Evolutionary conservation across 2,113 vertebrate species (phyloP), one percentile per base, ranked within the genome.

Genomic region (Psittacus erithacus): DNA sequence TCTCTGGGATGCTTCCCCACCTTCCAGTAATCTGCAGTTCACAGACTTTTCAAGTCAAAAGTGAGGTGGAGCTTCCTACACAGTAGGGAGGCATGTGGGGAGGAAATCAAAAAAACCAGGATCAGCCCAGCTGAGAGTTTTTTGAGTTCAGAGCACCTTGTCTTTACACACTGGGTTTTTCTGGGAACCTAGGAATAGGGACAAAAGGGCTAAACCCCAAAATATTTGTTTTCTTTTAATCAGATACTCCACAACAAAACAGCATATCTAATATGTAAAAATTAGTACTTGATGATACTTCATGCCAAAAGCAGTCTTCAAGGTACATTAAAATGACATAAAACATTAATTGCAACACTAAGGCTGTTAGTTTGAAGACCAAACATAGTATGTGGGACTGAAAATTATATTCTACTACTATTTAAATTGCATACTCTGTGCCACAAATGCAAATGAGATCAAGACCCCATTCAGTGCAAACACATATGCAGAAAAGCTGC

Each of bases 1-100:
- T 85, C 75, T 47, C 47, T 27, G 39, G 39, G 22, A 64, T 47
- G 27, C n/a, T 82, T 79, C 17, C 38, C 43, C n/a, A 85, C 27
- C 28, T 85, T 59, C 7, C 65, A 93, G 7, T 7, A 52, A 53
- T 10, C 24, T 50, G 33, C n/a, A 63, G 12, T 10, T 71, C 25
- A 73, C 22, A 8, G 13, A 67, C 19, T 41, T 53, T 31, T 35
- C 1, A 3, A 63, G 23, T 17, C 13, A 85, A 50, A 71, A 38
- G 11, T 25, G 46, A 73, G 25, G 83, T 71, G 7, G 25, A 17
- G 20, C 27, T 68, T 82, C 62, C 62, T 60, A 62, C 25, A 35
- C 0, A 0, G 18, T 10, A 12, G 52, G 50, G 31, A 80, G 80
- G 35, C 35, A 55, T 0, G 3, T 17, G 10, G 11, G 12, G 6